Base-by-base conservation (phyloP, 2,797 vertebrate genomes). In the Gymnodraco acuticeps region DNA sequence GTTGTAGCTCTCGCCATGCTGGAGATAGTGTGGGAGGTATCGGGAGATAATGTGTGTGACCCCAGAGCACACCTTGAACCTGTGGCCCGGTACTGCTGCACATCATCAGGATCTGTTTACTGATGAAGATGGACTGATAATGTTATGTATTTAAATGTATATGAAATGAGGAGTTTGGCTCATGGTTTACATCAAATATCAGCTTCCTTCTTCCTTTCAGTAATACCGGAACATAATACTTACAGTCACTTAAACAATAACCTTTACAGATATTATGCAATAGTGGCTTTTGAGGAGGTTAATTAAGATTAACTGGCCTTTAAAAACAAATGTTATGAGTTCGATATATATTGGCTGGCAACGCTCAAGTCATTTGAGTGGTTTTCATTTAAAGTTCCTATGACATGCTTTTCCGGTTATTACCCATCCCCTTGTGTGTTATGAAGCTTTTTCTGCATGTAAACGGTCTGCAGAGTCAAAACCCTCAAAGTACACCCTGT, bases 41-140 rank as follows among this genome's bases (percentile, higher is more conserved):
- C 84, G 62, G 84, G 89, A 84, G 87, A 88, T 81, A 82, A 84
- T 76, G 66, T 87, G 87, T 84, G 89, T 90, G 85, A 83, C 80
- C 86, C 9, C 48, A 1, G 2, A 16, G 31, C 27, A 17, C 78
- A 59, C 50, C 70, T 33, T 67, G 56, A 74, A 83, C 84, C 88
- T 73, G 69, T 27, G 16, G 53, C 63, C 61, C 38, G 3, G 41
- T 53, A 14, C 53, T 53, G 66, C 9, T 31, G 46, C 73, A 64
- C 66, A 75, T 20, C 59, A 20, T 43, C 43, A 51, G n/a, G 11
- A 48, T 33, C 31, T 27, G 10, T 38, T 61, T 16, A 4, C 48
- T 54, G 43, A 64, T 48, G 31, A 10, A 43, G 9, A 67, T 33
- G 42, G 42, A 51, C 3, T 53, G 38, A 38, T 38, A 8, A 38